Evolutionary conservation across 1,140 invertebrate species (phyloP).

Genomic region (Latrodectus geometricus): DNA sequence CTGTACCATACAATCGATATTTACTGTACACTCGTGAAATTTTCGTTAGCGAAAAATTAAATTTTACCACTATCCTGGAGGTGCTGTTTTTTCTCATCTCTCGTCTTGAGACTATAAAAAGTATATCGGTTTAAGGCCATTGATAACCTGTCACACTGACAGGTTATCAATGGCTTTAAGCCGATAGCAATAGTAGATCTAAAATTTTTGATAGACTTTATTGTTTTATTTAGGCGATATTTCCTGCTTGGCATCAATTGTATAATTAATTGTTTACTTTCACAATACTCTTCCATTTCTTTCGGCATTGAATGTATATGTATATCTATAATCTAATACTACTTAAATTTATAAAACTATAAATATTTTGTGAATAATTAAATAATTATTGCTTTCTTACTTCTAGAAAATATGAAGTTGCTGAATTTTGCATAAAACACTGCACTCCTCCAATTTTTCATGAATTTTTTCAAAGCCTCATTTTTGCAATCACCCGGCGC

Average conservation of each 20-base stretch:
- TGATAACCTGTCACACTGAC: no score
- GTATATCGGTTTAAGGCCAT: no score
- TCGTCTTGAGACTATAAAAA: no score
- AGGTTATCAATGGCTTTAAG: no score
- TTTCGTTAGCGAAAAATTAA: no score
- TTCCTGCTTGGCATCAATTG: neutral
- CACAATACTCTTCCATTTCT: neutral
- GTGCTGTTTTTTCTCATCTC: no score
- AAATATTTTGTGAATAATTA: neutral
- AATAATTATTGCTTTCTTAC: neutral
- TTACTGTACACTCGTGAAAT: no score
- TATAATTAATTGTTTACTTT: neutral
- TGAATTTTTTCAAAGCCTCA: constrained; percentile 48
- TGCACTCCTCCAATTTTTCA: constrained; percentile 47
- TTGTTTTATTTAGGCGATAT: neutral
- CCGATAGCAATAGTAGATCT: neutral
- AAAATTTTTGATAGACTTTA: neutral
- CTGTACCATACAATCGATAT: no score
- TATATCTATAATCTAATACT: no score
- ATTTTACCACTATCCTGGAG: no score
- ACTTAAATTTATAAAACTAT: neutral
- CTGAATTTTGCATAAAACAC: constrained; percentile 25
- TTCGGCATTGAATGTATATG: neutral
- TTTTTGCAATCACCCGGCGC: constrained; percentile 14
- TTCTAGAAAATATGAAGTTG: constrained; percentile 38